A percentile compares a stretch with the other conserved stretches of the same genome.
Conservation (phyloP, 2,797 vertebrate genomes). For the Helicolenus hilgendorfi region DNA sequence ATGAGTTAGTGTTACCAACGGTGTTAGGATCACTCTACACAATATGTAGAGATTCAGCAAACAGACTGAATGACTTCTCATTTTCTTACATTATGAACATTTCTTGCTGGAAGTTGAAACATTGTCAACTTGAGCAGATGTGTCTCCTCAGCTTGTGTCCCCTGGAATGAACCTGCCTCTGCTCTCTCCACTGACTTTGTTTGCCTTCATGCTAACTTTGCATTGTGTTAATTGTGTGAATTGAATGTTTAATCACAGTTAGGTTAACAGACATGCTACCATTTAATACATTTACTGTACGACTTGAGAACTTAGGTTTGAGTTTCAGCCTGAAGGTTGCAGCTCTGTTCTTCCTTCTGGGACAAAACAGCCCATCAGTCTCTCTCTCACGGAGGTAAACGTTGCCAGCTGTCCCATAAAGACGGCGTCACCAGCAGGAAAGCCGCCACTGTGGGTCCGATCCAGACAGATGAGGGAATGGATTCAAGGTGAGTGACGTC, state of each 20-base stretch:
- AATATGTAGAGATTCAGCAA: not conserved
- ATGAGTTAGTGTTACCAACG: not conserved
- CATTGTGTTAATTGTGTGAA: not conserved
- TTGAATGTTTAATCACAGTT: not conserved
- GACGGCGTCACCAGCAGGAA: slow-evolving; percentile 30
- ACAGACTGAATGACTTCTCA: not conserved
- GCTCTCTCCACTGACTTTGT: not conserved
- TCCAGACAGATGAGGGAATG: slow-evolving; percentile 63
- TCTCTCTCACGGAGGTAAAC: slow-evolving; percentile 46
- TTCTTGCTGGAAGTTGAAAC: not conserved
- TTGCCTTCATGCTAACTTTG: not conserved
- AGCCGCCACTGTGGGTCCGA: slow-evolving; percentile 14
- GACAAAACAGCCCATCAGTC: not conserved
- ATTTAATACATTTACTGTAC: not conserved
- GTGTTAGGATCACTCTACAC: not conserved
- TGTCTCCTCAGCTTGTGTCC: not conserved
- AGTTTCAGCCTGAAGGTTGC: not conserved
- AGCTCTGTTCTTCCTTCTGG: not conserved
- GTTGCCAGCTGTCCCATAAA: slow-evolving; percentile 73
- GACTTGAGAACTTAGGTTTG: not conserved
- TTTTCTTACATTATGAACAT: not conserved
- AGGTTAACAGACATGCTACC: not conserved
- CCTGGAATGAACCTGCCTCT: not conserved
- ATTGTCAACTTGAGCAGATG: not conserved
- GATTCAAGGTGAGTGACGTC: slow-evolving; percentile 68